phyloP scores from a whole-genome alignment of 1,140 invertebrate genomes.

The Steinernema feltiae region DNA sequence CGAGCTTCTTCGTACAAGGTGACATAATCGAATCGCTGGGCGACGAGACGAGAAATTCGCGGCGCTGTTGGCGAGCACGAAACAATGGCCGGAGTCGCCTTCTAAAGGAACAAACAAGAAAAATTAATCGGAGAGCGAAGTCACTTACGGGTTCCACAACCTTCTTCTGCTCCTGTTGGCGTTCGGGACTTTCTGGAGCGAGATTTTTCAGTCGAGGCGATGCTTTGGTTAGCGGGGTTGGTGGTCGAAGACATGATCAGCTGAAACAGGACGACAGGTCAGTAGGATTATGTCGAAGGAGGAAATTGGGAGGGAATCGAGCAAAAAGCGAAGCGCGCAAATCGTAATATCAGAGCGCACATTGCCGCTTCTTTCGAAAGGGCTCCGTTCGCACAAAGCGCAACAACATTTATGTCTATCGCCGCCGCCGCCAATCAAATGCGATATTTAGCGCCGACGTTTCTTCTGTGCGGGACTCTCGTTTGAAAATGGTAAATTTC shows the following conservation, averaged over 20 bases:
- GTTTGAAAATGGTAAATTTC: neutral
- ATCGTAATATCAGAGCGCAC: neutral
- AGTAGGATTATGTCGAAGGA: too few species aligned
- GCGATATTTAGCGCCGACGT: neutral
- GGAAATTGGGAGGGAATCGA: neutral
- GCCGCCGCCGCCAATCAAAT: neutral
- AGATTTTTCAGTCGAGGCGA: neutral
- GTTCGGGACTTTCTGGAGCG: neutral
- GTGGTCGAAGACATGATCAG: neutral
- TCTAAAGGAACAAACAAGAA: neutral
- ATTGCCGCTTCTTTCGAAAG: neutral
- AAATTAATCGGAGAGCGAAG: neutral
- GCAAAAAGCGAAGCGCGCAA: neutral
- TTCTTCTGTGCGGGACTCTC: neutral
- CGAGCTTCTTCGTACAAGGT: neutral
- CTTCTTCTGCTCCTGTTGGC: neutral
- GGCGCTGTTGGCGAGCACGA: constrained; percentile 1
- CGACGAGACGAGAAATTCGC: neutral
- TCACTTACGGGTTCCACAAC: neutral
- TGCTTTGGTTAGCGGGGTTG: neutral
- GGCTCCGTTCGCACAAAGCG: neutral
- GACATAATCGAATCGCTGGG: constrained; percentile 8
- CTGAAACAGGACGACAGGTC: neutral
- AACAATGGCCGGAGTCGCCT: neutral
- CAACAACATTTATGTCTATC: neutral